Evolutionary conservation across 1,140 invertebrate species (phyloP), one percentile per base, ranked within the genome.

Genomic region (Sipha flava): DNA sequence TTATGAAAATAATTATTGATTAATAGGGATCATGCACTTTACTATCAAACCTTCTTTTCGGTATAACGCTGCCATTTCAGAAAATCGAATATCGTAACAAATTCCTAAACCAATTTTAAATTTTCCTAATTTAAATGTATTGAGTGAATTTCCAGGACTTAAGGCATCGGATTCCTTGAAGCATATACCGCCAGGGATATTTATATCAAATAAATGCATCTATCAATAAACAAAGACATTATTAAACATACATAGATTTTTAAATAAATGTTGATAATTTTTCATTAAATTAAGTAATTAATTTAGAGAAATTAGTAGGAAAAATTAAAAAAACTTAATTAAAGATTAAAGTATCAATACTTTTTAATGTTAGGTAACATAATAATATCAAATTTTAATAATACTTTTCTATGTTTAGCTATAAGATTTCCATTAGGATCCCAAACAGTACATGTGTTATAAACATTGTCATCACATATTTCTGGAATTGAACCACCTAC

Each of bases 191-290:
- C 92, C 93, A 66, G 95, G 94, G 73, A 98, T 92, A 84, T 98
- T 93, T 84, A 98, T 97, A 86, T 98, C 96, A 86, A 98, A 98
- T 37, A 98, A 88, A 87, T 98, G 97, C 83, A 97, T 88, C 92
- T 94, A 83, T 43, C 83, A 43, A 68, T 14, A 9, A 23, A 5
- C 31, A 18, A 52, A 18, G 16, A 40, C 10, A 40, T 10, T 40
- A 40, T 40, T 6, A 40, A 6, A 40, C 4, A 40, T 40, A 4
- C 4, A 4, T 40, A 10, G 10, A 10, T 10, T 40, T 10, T 40
- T 40, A 4, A 40, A 40, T 40, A 10, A 40, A 40, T 10, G 10
- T 40, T 40, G 37, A 10, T 40, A 40, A 6, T 40, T 4, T 40
- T 40, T 40, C 10, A 40, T 40, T 40, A 40, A 40, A 40, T 6